A percentile compares a stretch with the other conserved stretches of the same genome.
These are phyloP conservation scores for Agriopis aurantiaria DNA, from an alignment of 2,888 invertebrate species.

Conservation along the genomic window DNA sequence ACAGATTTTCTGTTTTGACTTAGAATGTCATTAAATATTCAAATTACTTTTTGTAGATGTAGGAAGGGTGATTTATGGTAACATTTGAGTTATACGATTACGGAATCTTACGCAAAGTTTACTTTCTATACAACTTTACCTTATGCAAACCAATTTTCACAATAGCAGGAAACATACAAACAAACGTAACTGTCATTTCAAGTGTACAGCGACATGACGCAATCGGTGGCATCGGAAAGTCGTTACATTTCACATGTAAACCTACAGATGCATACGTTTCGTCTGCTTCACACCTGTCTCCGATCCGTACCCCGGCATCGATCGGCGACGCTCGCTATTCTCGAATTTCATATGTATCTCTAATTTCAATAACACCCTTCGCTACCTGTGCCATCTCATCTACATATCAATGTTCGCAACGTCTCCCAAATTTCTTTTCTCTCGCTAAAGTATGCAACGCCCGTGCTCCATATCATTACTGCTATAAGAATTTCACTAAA, in stretches of 20 bases:
- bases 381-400: conserved; percentile 82
- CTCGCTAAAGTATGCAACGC: conserved; percentile 81
- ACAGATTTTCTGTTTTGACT: conserved; percentile 44
- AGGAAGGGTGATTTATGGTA: not conserved
- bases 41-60: not conserved
- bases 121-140: not conserved
- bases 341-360: conserved; percentile 81
- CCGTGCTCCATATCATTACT: conserved; percentile 84
- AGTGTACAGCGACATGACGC: conserved; percentile 32
- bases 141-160: conserved; percentile 2
- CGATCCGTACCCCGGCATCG: conserved; percentile 52
- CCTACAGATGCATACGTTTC: conserved; percentile 48
- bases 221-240: conserved; percentile 45
- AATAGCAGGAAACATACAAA: conserved; percentile 20
- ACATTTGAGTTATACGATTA: not conserved
- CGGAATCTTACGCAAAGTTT: not conserved
- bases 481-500: conserved; percentile 78
- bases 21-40: conserved; percentile 22
- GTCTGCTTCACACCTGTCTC: conserved; percentile 57
- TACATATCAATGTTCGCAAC: conserved; percentile 83
- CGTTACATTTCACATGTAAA: conserved; percentile 54
- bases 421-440: conserved; percentile 82
- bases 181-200: conserved; percentile 10
- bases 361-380: conserved; percentile 84
- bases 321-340: conserved; percentile 69